Base-by-base conservation (phyloP, 2,797 vertebrate genomes). In the Lagorchestes hirsutus region DNA sequence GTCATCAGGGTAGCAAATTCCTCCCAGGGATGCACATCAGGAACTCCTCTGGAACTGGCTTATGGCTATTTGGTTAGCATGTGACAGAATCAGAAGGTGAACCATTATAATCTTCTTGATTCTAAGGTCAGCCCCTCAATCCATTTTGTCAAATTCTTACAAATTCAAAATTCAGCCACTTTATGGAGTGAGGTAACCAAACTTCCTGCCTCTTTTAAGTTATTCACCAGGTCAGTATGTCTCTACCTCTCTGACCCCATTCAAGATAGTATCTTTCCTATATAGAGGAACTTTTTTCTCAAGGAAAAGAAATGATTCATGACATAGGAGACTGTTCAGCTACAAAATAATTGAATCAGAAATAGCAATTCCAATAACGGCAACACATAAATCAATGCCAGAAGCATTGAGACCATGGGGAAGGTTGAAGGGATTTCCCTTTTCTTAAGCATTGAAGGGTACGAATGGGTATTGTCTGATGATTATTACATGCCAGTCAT, bases 401-500 rank as follows among this genome's bases (percentile, higher is more conserved):
- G n/a, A 54, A 93, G 93, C 54, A 56, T 56, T 74, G 55, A 93
- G 91, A 6, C 92, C 67, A 82, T 93, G 93, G 16, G 67, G n/a
- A 40, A 74, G n/a, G n/a, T 22, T 40, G 67, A 46, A 87, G 55
- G 95, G 96, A 96, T 93, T 93, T 40, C n/a, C n/a, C n/a, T 18
- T 22, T 90, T 92, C 58, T 95, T 93, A 92, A 62, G 82, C 27
- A 28, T 92, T 56, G 93, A 93, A 74, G 29, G 87, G 55, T 12
- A 12, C 91, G 58, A 62, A 87, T 87, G 74, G 18, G 3, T 87
- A 46, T 46, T 91, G 92, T 95, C 94, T 92, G 90, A 95, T 93
- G 96, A 97, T 93, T 29, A 96, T 5, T 91, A 74, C 62, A 90
- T 92, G 91, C 90, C 90, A 96, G 94, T 98, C 97, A 98, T 91